Conservation (phyloP, 2,888 invertebrate species). For the Nasonovia ribisnigri region DNA sequence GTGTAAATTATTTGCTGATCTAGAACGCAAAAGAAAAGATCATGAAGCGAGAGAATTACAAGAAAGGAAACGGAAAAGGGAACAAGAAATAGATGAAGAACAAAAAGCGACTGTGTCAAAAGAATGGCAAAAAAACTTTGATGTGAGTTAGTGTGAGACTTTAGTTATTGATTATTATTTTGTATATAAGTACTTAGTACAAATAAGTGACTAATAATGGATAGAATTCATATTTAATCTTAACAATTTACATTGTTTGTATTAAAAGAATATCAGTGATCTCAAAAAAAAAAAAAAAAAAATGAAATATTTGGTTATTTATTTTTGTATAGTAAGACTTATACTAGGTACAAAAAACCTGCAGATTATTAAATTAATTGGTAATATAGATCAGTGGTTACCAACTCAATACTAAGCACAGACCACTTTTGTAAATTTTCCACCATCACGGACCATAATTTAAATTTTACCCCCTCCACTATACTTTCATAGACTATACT, state of each 20-base stretch:
- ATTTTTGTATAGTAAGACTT: neutral
- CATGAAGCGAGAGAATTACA: slow-evolving; percentile 91
- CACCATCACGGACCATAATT: too few species aligned
- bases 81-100: slow-evolving; percentile 92
- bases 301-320: neutral
- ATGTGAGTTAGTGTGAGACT: too few species aligned
- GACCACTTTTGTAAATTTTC: too few species aligned
- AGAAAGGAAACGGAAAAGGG: slow-evolving; percentile 92
- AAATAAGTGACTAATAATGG: neutral
- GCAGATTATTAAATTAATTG: neutral
- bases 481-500: too few species aligned
- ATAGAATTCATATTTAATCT: neutral
- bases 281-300: too few species aligned
- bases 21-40: slow-evolving; percentile 90
- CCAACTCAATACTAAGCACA: too few species aligned
- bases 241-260: neutral
- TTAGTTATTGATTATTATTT: neutral
- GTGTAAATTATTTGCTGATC: slow-evolving; percentile 96
- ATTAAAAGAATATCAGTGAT: too few species aligned
- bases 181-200: neutral
- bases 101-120: slow-evolving; percentile 90
- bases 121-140: slow-evolving; percentile 99
- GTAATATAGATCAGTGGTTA: neutral
- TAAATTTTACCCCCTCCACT: too few species aligned
- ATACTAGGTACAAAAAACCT: neutral